These are phyloP conservation scores for Actinostola sp. DNA, from an alignment of 92 coral and sea anemone genomes.

Conservation along the genomic window DNA sequence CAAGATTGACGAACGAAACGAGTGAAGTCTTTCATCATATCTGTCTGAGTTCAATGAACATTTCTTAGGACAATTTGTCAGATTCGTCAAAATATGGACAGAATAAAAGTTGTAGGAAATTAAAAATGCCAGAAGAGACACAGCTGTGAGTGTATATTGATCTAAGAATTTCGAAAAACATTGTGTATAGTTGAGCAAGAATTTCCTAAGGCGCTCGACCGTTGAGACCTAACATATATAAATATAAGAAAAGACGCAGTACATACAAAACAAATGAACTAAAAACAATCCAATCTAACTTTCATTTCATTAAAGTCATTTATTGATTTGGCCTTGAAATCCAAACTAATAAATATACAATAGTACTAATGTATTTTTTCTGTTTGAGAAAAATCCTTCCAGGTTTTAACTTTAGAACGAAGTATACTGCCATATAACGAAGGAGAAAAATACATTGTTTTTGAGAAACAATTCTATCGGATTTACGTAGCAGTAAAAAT, in stretches of 20 bases:
- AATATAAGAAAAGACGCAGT: neutral
- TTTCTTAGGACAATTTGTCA: slow-evolving; percentile 14
- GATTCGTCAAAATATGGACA: slow-evolving; percentile 41
- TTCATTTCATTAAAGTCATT: slow-evolving; percentile 32
- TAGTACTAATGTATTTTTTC: slow-evolving; percentile 3
- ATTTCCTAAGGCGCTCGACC: slow-evolving; percentile 19
- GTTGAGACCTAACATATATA: slow-evolving; percentile 5
- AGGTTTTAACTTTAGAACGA: neutral
- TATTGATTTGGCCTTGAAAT: slow-evolving; percentile 36
- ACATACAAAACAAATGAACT: slow-evolving; percentile 1
- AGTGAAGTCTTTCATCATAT: neutral
- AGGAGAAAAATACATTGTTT: slow-evolving; percentile 4
- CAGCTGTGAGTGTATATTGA: slow-evolving; percentile 73
- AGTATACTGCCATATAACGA: neutral
- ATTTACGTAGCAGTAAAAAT: no score
- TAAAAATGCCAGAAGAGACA: slow-evolving; percentile 79
- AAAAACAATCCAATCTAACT: neutral
- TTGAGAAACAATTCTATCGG: neutral
- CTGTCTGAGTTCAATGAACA: neutral
- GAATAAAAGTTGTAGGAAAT: slow-evolving; percentile 69
- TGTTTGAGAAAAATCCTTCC: neutral
- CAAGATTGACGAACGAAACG: slow-evolving; percentile 20
- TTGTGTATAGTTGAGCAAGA: slow-evolving; percentile 16
- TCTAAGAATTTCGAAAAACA: slow-evolving; percentile 50
- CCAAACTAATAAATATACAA: slow-evolving; percentile 15